Evolutionary conservation across 2,888 invertebrate species (phyloP), one percentile per base, ranked within the genome.

Genomic region (Myopa tessellatipennis): DNA sequence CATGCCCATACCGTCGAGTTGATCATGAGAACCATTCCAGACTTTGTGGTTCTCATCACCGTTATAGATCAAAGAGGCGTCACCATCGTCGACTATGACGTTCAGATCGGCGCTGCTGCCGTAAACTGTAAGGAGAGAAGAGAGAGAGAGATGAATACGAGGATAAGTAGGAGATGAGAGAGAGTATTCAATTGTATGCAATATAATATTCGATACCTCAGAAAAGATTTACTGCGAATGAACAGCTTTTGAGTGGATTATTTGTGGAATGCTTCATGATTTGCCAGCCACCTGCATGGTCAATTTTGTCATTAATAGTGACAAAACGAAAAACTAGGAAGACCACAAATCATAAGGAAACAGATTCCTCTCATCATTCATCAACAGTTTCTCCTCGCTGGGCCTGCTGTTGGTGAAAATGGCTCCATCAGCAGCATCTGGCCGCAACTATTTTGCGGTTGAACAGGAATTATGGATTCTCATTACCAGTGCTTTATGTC

Each of bases 11-110:
- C 90, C 93, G 80, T 94, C 94, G 52, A 95, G 90, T 77, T 94
- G 93, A 87, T 95, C 95, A 50, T 93, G 92, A 40, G 93, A 93
- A 10, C 95, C 95, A 3, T 95, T 95, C 97, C 97, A 97, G 61
- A 97, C 94, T 89, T 97, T 97, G 88, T 97, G 97, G 88, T 97
- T 97, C 89, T 96, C 96, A 85, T 97, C 96, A 0, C 96, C 96
- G 85, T 96, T 96, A 89, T 94, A 96, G 77, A 94, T 93, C 26
- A 26, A 26, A 80, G 96, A 96, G 36, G 95, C 91, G 82, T 96
- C 95, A 82, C 96, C 96, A 78, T 94, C 93, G 52, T 88, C 88
- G 50, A 88, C 89, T 79, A 90, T 85, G 78, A 91, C 85, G 83
- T 90, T 88, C 79, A 91, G 81, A 85, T 89, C 89, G 52, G 88